phyloP scores from a whole-genome alignment of 1,140 invertebrate species.

The Oedothorax gibbosus region DNA sequence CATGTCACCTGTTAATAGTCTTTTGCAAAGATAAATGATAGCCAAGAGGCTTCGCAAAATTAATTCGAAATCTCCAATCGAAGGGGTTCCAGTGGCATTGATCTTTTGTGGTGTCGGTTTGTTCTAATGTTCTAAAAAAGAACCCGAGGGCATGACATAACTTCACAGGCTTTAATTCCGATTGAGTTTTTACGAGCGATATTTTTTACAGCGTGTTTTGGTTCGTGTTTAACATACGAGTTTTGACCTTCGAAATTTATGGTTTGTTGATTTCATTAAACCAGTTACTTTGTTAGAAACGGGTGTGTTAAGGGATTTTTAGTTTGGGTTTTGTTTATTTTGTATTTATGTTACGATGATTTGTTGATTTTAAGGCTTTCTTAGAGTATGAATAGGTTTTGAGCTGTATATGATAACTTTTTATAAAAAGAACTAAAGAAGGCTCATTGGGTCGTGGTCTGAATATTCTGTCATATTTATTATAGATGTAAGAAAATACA shows the following conservation, averaged over 20 bases:
- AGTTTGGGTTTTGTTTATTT: too few relatives aligned
- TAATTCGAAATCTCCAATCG: constrained; percentile 31
- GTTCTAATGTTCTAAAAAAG: not conserved
- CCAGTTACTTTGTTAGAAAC: not conserved
- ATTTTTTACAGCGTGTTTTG: not conserved
- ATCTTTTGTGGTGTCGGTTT: constrained; percentile 33
- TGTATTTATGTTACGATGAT: not conserved
- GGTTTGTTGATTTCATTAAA: not conserved
- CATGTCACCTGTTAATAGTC: constrained; percentile 43
- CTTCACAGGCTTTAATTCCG: not conserved
- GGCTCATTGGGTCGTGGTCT: not conserved
- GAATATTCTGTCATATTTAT: too few relatives aligned
- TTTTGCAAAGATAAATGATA: constrained; percentile 43
- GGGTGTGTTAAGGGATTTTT: too few relatives aligned
- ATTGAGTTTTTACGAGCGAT: constrained; percentile 10
- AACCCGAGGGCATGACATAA: too few relatives aligned
- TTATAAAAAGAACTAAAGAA: not conserved
- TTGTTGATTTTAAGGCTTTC: not conserved
- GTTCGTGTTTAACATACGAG: not conserved
- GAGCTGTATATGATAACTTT: not conserved
- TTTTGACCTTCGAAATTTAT: not conserved
- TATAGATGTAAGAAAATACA: too few relatives aligned
- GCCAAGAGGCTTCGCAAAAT: constrained; percentile 27
- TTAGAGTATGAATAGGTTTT: not conserved
- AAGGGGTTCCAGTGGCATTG: constrained; percentile 16